Conservation (phyloP, 2,888 invertebrate species). For the Carcina quercana region DNA sequence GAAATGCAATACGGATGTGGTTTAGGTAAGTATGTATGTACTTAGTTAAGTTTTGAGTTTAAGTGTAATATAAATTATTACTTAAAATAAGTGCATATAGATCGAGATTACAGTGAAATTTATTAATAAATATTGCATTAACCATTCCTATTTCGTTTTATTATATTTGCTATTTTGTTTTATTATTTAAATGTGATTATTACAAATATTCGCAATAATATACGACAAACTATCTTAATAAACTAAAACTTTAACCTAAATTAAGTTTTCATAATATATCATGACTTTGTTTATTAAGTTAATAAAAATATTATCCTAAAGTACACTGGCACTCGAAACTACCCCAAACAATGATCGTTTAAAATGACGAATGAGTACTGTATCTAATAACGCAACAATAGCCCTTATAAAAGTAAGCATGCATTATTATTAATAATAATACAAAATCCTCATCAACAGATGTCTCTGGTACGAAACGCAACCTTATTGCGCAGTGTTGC, state of each 20-base stretch:
- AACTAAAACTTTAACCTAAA: too few species aligned
- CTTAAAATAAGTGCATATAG: slow-evolving; percentile 64
- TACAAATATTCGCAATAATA: too few species aligned
- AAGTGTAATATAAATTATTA: slow-evolving; percentile 72
- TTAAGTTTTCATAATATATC: too few species aligned
- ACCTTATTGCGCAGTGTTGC: slow-evolving; percentile 30
- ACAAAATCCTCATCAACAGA: slow-evolving; percentile 24
- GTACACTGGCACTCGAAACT: slow-evolving; percentile 6
- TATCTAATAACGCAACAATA: slow-evolving; percentile 43
- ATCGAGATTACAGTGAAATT: slow-evolving; percentile 70
- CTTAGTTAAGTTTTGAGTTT: slow-evolving; percentile 44
- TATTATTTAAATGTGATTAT: too few species aligned
- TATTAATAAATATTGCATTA: slow-evolving; percentile 73
- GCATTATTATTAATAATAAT: slow-evolving; percentile 44
- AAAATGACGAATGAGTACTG: slow-evolving; percentile 37
- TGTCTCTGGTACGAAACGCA: slow-evolving; percentile 19
- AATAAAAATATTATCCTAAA: too few species aligned
- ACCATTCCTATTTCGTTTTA: slow-evolving; percentile 36
- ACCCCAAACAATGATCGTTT: slow-evolving; percentile 30
- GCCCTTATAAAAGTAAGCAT: slow-evolving; percentile 36
- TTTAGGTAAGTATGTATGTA: slow-evolving; percentile 48
- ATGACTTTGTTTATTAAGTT: too few species aligned
- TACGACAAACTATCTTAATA: too few species aligned
- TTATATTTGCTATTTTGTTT: slow-evolving; percentile 10
- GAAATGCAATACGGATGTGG: slow-evolving; percentile 62